These are phyloP conservation scores for Nibea albiflora DNA, from an alignment of 2,113 vertebrate species.

Conservation along the genomic window DNA sequence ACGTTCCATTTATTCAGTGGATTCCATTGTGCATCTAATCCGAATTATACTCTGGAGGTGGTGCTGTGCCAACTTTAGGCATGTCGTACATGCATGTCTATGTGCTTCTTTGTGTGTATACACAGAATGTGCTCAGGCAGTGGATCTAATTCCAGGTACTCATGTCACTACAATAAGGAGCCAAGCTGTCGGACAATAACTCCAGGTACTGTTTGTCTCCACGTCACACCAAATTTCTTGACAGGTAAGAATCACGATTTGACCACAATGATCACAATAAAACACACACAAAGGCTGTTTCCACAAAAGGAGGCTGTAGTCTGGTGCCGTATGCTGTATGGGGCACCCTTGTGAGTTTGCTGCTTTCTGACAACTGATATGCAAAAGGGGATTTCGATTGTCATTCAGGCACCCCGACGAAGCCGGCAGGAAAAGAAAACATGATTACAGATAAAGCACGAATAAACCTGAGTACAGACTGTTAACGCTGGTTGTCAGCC, in stretches of 20 bases:
- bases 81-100: neutral
- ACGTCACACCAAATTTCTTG: constrained; percentile 22
- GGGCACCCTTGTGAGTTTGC: constrained; percentile 37
- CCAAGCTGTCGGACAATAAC: constrained; percentile 49
- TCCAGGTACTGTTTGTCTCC: constrained; percentile 47
- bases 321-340: constrained; percentile 30
- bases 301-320: constrained; percentile 35
- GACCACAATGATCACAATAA: constrained; percentile 51
- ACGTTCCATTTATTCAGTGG: constrained; percentile 54
- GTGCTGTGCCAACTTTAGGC: neutral
- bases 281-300: constrained; percentile 40
- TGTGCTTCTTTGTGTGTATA: neutral
- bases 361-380: constrained; percentile 56
- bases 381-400: constrained; percentile 57
- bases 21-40: constrained; percentile 20
- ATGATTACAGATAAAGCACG: constrained; percentile 49
- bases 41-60: constrained; percentile 45
- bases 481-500: constrained; percentile 47
- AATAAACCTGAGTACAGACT: constrained; percentile 39
- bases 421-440: constrained; percentile 44
- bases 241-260: constrained; percentile 41
- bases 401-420: constrained; percentile 35
- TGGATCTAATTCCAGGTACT: constrained; percentile 55
- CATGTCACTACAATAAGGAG: constrained; percentile 32
- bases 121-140: constrained; percentile 30